Percentiles rank a stretch among this genome's conserved stretches.
These are phyloP conservation scores for Pluvialis apricaria DNA, from an alignment of 2,113 vertebrate species.

Conservation along the genomic window DNA sequence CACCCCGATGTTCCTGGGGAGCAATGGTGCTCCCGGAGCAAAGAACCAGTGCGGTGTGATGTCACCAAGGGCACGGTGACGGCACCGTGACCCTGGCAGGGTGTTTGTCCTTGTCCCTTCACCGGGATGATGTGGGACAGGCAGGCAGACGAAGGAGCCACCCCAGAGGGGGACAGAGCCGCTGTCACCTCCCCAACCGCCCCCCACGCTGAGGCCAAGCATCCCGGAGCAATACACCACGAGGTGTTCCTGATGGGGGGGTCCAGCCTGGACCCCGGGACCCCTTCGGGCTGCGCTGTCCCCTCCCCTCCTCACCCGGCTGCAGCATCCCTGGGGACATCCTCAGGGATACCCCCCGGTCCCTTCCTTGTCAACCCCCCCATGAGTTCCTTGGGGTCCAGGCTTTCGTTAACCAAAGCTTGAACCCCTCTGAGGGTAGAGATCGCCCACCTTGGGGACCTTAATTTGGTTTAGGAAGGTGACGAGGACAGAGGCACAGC, in stretches of 20 bases:
- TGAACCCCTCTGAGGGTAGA: background rate
- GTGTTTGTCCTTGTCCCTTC: background rate
- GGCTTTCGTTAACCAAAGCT: background rate
- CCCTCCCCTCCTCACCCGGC: background rate
- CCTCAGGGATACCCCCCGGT: background rate
- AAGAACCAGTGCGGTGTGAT: rapidly evolving
- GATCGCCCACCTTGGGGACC: background rate
- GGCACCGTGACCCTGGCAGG: background rate
- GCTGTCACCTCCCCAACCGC: background rate
- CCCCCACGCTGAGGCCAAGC: background rate
- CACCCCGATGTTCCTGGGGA: rapidly evolving
- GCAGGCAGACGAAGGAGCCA: background rate
- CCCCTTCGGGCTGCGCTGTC: rapidly evolving
- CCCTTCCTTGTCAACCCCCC: background rate
- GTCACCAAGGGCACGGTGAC: background rate
- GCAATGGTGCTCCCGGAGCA: background rate
- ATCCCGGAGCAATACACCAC: background rate
- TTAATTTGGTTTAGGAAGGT: background rate
- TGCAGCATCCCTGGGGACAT: background rate
- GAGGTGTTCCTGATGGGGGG: background rate
- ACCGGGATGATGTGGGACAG: background rate
- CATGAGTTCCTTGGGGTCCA: background rate
- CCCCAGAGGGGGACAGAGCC: background rate
- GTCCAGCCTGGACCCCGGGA: background rate
- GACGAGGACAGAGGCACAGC: background rate